Base-by-base conservation (phyloP, 1,140 invertebrate genomes). In the Drosophila tristis region DNA sequence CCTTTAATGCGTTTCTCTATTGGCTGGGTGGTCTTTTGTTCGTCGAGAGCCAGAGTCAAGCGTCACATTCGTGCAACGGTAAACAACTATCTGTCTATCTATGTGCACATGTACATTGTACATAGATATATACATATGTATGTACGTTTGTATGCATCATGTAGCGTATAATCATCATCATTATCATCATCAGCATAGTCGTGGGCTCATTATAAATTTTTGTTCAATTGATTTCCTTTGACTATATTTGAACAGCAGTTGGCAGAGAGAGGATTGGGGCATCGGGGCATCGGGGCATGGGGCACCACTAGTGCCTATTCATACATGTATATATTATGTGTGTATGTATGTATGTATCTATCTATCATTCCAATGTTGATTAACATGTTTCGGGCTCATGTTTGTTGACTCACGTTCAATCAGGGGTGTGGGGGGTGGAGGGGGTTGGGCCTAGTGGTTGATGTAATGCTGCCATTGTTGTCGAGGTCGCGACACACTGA, bases 151-250 rank as follows among this genome's bases (percentile, higher is more conserved):
- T 49, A 4, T 35, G 31, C 31, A 35, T 9, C 31, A 11, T 35
- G 31, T 35, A 35, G 31, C 31, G 11, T 29, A 54, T 39, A 26
- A 63, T 39, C 20, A 26, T 51, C 25, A 47, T 49, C 56, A 20
- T 20, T 2, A 45, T 57, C 2, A 44, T 15, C 60, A 65, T 65
- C 42, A 31, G 65, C 61, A 66, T 66, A 43, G 44, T 65, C 43
- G 55, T 55, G 48, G 63, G 63, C 66, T 35, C 67, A 70, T 71
- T 71, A 71, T 71, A 50, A 71, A 71, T 71, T 71, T 71, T 57
- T 71, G 67, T 71, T 71, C 67, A 70, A 67, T 71, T 71, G 65
- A 58, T 58, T 71, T 71, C 67, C 67, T 50, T 58, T 70, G 55
- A 35, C 67, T 47, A 68, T 70, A 44, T 53, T 66, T 44, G 64